These are phyloP conservation scores for Pelobates cultripes DNA, from an alignment of 2,797 vertebrate species.

Conservation along the genomic window DNA sequence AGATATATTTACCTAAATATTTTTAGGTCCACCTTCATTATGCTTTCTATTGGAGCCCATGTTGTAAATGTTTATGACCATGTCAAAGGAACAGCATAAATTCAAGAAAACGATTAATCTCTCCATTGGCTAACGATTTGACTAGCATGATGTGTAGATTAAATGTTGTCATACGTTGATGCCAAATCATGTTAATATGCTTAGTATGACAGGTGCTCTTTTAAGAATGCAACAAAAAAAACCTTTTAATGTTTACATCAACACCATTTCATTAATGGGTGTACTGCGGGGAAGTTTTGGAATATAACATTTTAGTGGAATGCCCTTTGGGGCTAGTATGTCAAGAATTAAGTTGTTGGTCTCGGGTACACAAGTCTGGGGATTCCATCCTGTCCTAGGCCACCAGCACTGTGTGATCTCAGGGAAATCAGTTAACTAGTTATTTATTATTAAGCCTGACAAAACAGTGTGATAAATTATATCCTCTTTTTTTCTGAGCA, in stretches of 20 bases:
- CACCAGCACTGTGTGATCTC: conserved; percentile 20
- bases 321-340: background rate
- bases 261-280: background rate
- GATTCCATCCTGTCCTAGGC: background rate
- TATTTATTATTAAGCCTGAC: conserved; percentile 37
- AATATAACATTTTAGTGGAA: background rate
- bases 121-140: too few species aligned
- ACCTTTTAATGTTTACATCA: background rate
- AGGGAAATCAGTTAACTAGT: conserved; percentile 31
- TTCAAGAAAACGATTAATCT: too few species aligned
- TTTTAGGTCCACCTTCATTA: too few species aligned
- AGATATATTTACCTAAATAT: too few species aligned
- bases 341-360: conserved; percentile 13
- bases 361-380: conserved; percentile 1
- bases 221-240: background rate
- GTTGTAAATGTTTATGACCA: too few species aligned
- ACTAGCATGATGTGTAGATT: too few species aligned
- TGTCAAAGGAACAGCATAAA: too few species aligned
- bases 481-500: conserved; percentile 36
- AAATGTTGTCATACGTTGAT: too few species aligned
- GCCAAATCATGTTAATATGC: too few species aligned
- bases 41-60: too few species aligned
- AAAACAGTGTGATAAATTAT: conserved; percentile 36
- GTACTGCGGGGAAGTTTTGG: background rate
- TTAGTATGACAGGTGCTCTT: too few species aligned